Percentiles rank a stretch among this genome's conserved stretches.
These are phyloP conservation scores for Panthera uncia DNA, from an alignment of 2,113 vertebrate species.

Conservation along the genomic window DNA sequence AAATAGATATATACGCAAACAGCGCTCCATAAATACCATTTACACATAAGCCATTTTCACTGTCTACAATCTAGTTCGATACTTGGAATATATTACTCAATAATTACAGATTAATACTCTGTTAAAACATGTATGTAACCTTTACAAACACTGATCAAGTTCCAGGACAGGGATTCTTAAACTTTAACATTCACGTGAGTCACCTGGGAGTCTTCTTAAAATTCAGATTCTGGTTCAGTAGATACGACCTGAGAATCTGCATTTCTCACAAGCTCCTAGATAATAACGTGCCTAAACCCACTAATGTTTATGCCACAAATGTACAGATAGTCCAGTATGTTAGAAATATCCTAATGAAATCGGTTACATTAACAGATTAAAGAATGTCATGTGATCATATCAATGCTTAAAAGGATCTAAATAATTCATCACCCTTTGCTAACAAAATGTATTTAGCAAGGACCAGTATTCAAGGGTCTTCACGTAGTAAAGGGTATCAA, in stretches of 20 bases:
- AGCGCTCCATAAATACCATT: neutral
- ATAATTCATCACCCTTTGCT: neutral
- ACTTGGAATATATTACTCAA: neutral
- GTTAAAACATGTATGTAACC: neutral
- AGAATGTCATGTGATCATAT: neutral
- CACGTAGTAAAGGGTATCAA: neutral
- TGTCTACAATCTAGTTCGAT: neutral
- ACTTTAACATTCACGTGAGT: neutral
- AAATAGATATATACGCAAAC: neutral
- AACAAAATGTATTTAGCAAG: slow-evolving; percentile 20
- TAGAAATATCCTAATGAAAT: neutral
- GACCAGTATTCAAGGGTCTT: neutral
- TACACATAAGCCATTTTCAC: neutral
- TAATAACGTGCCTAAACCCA: neutral
- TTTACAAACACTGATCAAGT: neutral
- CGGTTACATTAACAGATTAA: neutral
- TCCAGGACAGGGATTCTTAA: neutral
- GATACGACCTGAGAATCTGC: neutral
- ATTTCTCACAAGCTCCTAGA: neutral
- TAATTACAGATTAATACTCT: neutral
- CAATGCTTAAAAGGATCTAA: neutral
- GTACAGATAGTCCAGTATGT: neutral
- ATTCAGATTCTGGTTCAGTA: neutral
- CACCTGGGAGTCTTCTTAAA: neutral
- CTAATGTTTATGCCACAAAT: neutral